Evolutionary conservation across 1,140 invertebrate genomes (phyloP), one percentile per base, ranked within the genome.

Genomic region (Drosophila pachea): DNA sequence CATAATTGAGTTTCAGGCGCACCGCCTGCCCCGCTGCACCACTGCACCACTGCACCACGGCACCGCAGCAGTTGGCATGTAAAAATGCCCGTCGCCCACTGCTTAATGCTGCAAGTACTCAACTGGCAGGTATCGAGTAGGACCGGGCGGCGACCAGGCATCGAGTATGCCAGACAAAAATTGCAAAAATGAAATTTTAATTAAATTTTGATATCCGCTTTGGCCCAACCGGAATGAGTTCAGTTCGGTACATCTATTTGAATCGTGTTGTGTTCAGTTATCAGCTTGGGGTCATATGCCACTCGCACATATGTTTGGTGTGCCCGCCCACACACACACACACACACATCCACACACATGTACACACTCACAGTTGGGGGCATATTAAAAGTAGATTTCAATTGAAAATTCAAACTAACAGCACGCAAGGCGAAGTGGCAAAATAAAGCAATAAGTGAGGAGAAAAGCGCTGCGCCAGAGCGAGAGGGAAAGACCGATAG

Each of bases 171-270:
- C 12, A 36, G 47, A 64, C 65, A 42, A 65, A 77, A 83, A 84
- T 84, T 78, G 79, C 62, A 74, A 86, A 86, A 84, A 86, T 84
- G 79, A 86, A 86, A 84, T 79, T 86, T 84, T 86, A 84, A 84
- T 86, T 84, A 84, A 84, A 86, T 79, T 84, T 79, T 86, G 81
- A 84, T 84, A 86, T 86, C 74, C 79, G 76, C 42, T 72, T 68
- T 74, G 59, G 63, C n/a, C 43, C 4, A 32, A 5, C 33, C 63
- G 68, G 73, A 76, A 79, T 79, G 81, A 74, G 76, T 84, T 66
- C 79, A 84, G 56, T 22, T 22, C 72, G 73, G 67, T 78, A 78
- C 58, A 47, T 78, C 55, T 66, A 43, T 43, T 40, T 38, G 36
- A 42, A 45, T 56, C 38, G 68, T 59, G 48, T 69, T 63, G 38